Evolutionary conservation across 2,888 invertebrate species (phyloP).

Genomic region (Andrena dorsata): DNA sequence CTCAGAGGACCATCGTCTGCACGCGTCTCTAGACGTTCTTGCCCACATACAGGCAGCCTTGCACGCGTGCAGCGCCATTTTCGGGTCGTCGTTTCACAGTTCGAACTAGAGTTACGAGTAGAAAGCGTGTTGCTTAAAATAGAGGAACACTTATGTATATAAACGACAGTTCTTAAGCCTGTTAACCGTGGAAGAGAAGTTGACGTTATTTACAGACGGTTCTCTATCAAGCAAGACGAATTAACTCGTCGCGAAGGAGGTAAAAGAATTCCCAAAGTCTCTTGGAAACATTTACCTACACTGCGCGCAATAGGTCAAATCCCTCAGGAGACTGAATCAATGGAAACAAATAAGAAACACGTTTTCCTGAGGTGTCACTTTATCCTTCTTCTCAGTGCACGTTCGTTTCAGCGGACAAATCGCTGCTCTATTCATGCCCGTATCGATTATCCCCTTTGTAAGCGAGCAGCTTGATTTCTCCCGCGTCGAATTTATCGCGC

Average conservation of each 20-base stretch:
- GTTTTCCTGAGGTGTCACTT: too few species aligned
- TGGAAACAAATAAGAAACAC: neutral
- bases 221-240: neutral
- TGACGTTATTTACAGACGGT: neutral
- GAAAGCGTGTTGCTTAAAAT: constrained; percentile 30
- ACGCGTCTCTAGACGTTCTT: constrained; percentile 19
- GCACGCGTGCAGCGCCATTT: constrained; percentile 7
- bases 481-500: constrained; percentile 47
- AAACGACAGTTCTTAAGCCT: neutral
- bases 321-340: neutral
- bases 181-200: neutral
- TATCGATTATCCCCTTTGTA: constrained; percentile 6
- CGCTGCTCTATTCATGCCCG: neutral
- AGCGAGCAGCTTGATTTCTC: constrained; percentile 39
- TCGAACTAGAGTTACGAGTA: constrained; percentile 11
- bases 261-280: too few species aligned
- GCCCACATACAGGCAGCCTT: neutral
- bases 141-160: neutral
- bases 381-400: neutral
- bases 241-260: too few species aligned
- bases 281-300: too few species aligned
- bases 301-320: neutral
- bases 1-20: constrained; percentile 44
- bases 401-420: neutral
- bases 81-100: constrained; percentile 38